phyloP scores from a whole-genome alignment of 2,888 invertebrate species.

The Pterobdella sp. region DNA sequence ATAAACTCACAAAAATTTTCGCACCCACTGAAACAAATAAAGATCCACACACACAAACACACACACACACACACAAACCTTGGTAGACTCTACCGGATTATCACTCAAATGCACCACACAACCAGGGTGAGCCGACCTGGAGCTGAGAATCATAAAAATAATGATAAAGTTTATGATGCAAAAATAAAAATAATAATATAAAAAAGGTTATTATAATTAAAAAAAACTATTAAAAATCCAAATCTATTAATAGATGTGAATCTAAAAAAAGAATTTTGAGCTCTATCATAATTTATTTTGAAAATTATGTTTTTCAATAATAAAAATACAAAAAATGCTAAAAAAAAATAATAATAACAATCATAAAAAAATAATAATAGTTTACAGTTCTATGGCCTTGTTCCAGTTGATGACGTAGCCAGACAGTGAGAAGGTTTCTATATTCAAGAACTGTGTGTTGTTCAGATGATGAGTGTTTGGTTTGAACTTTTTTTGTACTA shows the following conservation, averaged over 20 bases:
- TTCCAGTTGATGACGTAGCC: slow-evolving; percentile 99
- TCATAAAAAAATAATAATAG: slow-evolving; percentile 26
- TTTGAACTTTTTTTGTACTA: too few relatives aligned
- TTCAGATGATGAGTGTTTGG: too few relatives aligned
- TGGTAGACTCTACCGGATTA: slow-evolving; percentile 89
- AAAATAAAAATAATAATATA: too few relatives aligned
- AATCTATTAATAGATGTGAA: too few relatives aligned
- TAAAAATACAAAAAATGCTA: neutral
- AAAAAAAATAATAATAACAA: neutral
- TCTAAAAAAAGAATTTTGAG: too few relatives aligned
- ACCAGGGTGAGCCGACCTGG: slow-evolving; percentile 76
- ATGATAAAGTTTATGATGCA: too few relatives aligned
- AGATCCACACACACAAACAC: too few relatives aligned
- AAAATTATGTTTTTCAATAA: neutral
- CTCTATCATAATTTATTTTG: too few relatives aligned
- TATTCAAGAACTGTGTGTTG: slow-evolving; percentile 73
- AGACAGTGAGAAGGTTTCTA: slow-evolving; percentile 88
- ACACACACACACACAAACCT: slow-evolving; percentile 68
- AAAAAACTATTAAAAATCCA: too few relatives aligned
- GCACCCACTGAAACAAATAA: neutral
- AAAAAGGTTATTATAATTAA: too few relatives aligned
- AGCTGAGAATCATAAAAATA: too few relatives aligned
- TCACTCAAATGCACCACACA: slow-evolving; percentile 89
- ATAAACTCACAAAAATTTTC: slow-evolving; percentile 1
- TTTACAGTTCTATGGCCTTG: slow-evolving; percentile 95